A percentile compares a stretch with the other conserved stretches of the same genome.
phyloP scores from a whole-genome alignment of 2,113 vertebrate genomes.

The Neodon shergylaensis region DNA sequence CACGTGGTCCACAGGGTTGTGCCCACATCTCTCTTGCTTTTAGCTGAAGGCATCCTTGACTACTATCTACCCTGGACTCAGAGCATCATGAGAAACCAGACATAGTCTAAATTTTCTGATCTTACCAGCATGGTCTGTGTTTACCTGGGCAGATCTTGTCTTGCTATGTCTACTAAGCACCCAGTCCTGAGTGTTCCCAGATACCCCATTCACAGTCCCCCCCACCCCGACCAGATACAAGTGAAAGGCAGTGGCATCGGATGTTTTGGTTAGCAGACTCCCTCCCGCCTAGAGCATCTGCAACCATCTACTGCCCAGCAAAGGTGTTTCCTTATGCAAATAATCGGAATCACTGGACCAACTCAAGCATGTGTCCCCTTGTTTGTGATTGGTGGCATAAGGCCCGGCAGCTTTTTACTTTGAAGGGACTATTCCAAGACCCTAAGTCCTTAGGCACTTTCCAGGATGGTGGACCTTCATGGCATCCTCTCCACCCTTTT shows the following conservation, averaged over 20 bases:
- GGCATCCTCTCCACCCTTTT: neutral
- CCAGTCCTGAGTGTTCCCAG: neutral
- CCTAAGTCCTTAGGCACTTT: neutral
- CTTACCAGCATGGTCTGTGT: neutral
- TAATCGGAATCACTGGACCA: neutral
- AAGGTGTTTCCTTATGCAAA: neutral
- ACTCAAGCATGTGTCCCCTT: neutral
- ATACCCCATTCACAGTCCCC: neutral
- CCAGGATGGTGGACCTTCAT: neutral
- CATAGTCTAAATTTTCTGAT: neutral
- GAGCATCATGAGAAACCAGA: neutral
- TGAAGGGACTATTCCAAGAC: neutral
- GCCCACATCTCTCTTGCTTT: rapidly evolving
- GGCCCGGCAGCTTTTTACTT: neutral
- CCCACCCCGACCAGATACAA: neutral
- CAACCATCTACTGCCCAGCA: neutral
- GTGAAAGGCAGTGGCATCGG: too few relatives aligned
- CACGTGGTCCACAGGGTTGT: neutral
- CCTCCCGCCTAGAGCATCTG: neutral
- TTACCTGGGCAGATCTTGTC: neutral
- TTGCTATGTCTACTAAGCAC: neutral
- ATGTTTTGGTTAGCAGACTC: neutral
- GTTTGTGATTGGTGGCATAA: neutral
- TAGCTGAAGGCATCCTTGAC: neutral
- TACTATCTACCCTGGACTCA: neutral